Conservation (phyloP, 2,113 vertebrate genomes). For the Planiliza haematocheilus region DNA sequence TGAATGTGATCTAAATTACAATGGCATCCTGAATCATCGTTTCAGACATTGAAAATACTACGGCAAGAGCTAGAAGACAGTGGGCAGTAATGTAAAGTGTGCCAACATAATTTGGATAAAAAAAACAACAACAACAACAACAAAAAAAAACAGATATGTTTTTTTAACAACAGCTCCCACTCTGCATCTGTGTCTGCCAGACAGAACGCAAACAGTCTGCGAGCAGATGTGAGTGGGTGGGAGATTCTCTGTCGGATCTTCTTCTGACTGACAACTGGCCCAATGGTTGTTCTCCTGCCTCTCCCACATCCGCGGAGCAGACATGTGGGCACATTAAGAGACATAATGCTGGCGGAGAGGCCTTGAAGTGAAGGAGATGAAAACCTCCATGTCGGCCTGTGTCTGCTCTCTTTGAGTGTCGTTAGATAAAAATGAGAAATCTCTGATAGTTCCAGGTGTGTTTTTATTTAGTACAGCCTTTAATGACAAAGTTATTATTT, state of each 20-base stretch:
- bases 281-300: constrained; percentile 23
- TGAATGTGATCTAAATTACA: neutral
- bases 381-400: constrained; percentile 19
- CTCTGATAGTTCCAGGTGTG: constrained; percentile 1
- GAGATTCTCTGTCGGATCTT: constrained; percentile 48
- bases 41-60: neutral
- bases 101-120: neutral
- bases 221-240: constrained; percentile 57
- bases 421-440: constrained; percentile 7
- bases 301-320: constrained; percentile 50
- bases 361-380: constrained; percentile 28
- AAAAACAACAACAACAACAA: neutral
- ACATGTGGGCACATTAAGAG: constrained; percentile 33
- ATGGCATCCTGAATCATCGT: neutral
- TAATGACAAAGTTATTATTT: neutral
- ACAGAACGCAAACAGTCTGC: constrained; percentile 30
- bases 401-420: constrained; percentile 28
- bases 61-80: neutral
- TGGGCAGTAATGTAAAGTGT: constrained; percentile 15
- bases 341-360: constrained; percentile 26
- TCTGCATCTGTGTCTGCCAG: constrained; percentile 49
- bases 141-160: neutral
- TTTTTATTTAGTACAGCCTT: constrained; percentile 6
- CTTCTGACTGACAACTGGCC: constrained; percentile 53
- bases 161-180: constrained; percentile 23